phyloP scores from a whole-genome alignment of 2,113 vertebrate species.

The Triplophysa rosa region DNA sequence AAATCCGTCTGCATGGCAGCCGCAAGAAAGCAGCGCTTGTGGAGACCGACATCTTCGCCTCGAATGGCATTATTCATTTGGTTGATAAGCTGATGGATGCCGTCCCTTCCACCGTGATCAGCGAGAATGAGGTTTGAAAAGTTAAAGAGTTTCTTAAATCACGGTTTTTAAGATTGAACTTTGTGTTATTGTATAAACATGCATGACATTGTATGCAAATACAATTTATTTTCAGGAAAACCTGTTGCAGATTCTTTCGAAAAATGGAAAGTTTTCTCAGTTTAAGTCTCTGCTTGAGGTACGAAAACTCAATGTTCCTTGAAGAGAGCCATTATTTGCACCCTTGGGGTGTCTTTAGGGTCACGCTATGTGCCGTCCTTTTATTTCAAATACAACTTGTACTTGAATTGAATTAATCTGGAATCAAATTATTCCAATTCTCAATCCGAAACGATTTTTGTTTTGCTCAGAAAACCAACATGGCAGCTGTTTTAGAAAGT shows the following conservation, averaged over 20 bases:
- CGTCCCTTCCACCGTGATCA: slow-evolving; percentile 72
- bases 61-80: slow-evolving; percentile 90
- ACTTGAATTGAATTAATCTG: too few species aligned
- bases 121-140: slow-evolving; percentile 75
- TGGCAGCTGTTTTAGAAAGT: slow-evolving; percentile 73
- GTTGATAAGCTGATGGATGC: slow-evolving; percentile 85
- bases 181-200: too few species aligned
- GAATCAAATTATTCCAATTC: too few species aligned
- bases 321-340: not conserved
- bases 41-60: slow-evolving; percentile 79
- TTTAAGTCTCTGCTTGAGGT: slow-evolving; percentile 86
- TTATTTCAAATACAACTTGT: too few species aligned
- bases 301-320: slow-evolving; percentile 36
- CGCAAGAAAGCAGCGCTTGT: slow-evolving; percentile 77
- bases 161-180: not conserved
- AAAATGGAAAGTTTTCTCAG: slow-evolving; percentile 76
- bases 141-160: not conserved
- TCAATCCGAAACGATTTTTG: not conserved
- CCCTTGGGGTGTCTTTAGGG: too few species aligned
- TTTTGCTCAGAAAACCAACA: slow-evolving; percentile 71
- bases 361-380: too few species aligned
- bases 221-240: slow-evolving; percentile 73
- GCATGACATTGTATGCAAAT: too few species aligned
- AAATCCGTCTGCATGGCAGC: slow-evolving; percentile 81
- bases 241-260: slow-evolving; percentile 80